Base-by-base conservation (phyloP, 2,797 vertebrate genomes). In the Lithobates sylvaticus region DNA sequence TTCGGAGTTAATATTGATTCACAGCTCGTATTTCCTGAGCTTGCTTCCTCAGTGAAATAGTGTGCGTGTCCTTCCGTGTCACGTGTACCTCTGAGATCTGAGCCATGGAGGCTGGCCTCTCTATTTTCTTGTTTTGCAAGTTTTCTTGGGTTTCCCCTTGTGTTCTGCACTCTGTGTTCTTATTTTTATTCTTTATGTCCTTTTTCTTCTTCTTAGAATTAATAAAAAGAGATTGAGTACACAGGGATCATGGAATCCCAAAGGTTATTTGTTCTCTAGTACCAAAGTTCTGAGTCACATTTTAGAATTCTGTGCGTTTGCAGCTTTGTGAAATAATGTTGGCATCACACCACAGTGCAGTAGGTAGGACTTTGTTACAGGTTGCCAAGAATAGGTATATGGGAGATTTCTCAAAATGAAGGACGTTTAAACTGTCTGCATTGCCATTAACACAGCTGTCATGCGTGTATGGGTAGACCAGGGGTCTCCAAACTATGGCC, bases 71-170 rank as follows among this genome's bases (percentile, higher is more conserved):
- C 47, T 16, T 1, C 32, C 29, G 5, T 34, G 15, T 70, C 68
- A 70, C 29, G 5, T 70, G 68, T 36, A 18, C n/a, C 70, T n/a
- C 18, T 0, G 21, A 23, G 8, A 72, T 70, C 68, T 70, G 15
- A 32, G 34, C 68, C 16, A 54, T 3, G 34, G 32, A 42, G 34
- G 7, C 34, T 10, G 42, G 18, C 21, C 27, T 12, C 15, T 58
- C 58, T n/a, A 77, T 29, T 34, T 54, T 29, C 10, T 54, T 34
- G 23, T 77, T 77, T 77, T 65, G 32, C 64, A 78, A 67, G 34
- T 58, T 23, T 34, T 61, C 29, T 64, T 75, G 81, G 81, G 27
- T 67, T 83, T 83, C 71, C 81, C 81, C 81, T 75, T 12, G 18
- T 42, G 34, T 42, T 29, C 34, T 74, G 70, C 12, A 83, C 39